A percentile compares a stretch with the other conserved stretches of the same genome.
Evolutionary conservation across 2,113 vertebrate genomes (phyloP).

Genomic region (Meriones unguiculatus): DNA sequence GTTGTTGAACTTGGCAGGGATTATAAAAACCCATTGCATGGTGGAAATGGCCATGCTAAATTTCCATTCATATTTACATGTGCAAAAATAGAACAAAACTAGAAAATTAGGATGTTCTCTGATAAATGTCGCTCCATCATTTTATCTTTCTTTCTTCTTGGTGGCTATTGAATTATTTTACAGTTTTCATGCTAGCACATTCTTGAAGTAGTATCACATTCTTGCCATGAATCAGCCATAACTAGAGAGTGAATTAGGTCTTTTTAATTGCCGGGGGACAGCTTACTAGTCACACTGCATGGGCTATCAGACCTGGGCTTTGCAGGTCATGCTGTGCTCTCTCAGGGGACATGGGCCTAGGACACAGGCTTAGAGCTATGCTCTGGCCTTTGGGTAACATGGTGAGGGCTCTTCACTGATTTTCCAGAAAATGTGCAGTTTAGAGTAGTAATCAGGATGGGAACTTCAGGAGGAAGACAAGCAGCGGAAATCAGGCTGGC

Average conservation of each 20-base stretch:
- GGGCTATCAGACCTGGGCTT: not conserved
- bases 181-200: constrained; percentile 27
- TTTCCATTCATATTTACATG: constrained; percentile 67
- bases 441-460: not conserved
- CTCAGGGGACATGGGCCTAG: rapidly evolving
- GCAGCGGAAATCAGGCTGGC: not conserved
- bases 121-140: not conserved
- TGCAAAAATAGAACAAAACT: constrained; percentile 21
- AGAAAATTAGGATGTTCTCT: too few relatives aligned
- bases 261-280: not conserved
- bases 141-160: not conserved
- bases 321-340: not conserved
- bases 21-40: constrained; percentile 22
- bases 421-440: not conserved
- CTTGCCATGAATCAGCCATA: not conserved
- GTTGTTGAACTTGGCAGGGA: constrained; percentile 34
- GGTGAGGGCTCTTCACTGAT: not conserved
- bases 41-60: not conserved
- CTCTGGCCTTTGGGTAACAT: too few relatives aligned
- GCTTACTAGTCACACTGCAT: not conserved
- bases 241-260: not conserved
- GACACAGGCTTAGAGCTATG: not conserved
- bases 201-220: constrained; percentile 13
- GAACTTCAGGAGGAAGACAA: not conserved
- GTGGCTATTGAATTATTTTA: not conserved